Conservation (phyloP, 2,113 vertebrate species). For the Pteruthius melanotis region DNA sequence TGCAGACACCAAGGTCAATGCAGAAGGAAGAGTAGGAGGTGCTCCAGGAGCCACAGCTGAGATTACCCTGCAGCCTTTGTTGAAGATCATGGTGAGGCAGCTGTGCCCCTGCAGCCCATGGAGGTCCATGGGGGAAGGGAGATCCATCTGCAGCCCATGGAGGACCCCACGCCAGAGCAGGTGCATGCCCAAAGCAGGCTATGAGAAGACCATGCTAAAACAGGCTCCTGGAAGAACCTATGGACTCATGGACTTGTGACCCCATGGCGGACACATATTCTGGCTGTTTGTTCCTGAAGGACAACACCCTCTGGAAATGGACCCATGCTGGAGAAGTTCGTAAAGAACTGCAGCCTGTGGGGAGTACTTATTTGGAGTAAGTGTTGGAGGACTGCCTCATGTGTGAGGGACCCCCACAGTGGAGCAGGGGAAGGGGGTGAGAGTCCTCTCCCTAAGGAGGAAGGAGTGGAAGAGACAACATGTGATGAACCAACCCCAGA, state of each 20-base stretch:
- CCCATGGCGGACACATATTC: accelerated
- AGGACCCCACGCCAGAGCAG: accelerated
- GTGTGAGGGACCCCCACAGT: background rate
- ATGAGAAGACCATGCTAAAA: background rate
- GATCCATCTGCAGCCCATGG: background rate
- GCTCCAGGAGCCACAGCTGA: background rate
- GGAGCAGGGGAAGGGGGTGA: background rate
- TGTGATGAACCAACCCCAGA: background rate
- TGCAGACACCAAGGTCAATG: background rate
- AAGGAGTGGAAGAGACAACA: background rate
- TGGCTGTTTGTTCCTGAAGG: background rate
- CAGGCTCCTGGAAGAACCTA: background rate
- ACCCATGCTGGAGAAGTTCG: accelerated
- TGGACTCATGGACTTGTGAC: too few relatives aligned
- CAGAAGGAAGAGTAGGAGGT: background rate
- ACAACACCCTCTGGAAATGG: background rate
- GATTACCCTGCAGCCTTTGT: background rate
- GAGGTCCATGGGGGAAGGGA: background rate
- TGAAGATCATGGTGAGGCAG: background rate
- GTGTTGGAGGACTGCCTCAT: background rate
- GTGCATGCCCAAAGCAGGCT: background rate
- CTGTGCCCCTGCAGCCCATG: background rate
- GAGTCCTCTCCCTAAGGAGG: background rate
- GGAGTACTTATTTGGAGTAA: background rate
- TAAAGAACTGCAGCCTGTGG: background rate